phyloP scores from a whole-genome alignment of 2,888 invertebrate species.

The Serrognathus titanus region DNA sequence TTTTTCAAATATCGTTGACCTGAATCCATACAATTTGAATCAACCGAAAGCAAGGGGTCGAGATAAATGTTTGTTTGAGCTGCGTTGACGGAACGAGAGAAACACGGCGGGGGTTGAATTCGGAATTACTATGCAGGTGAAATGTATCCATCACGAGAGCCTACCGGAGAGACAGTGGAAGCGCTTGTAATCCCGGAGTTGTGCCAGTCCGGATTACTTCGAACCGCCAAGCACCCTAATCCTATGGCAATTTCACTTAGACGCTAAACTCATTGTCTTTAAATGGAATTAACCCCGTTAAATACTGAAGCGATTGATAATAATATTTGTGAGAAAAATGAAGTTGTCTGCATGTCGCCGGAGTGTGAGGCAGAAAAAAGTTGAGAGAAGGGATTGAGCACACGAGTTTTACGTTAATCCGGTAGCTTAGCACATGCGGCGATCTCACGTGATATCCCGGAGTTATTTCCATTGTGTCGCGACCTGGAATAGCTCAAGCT shows the following conservation, averaged over 20 bases:
- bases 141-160: constrained; percentile 6
- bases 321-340: no score
- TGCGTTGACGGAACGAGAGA: no score
- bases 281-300: background rate
- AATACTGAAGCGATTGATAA: no score
- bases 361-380: no score
- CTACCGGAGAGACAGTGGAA: constrained; percentile 1
- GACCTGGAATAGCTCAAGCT: constrained; percentile 38
- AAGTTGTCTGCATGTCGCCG: no score
- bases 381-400: no score
- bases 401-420: constrained; percentile 7
- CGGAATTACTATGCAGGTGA: constrained; percentile 1
- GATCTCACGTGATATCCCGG: constrained; percentile 34
- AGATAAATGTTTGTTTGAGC: no score
- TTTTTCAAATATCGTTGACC: no score
- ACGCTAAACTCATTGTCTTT: background rate
- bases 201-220: background rate
- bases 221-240: constrained; percentile 1
- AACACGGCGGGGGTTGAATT: background rate
- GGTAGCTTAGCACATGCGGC: constrained; percentile 33
- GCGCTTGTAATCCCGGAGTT: background rate
- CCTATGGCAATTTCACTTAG: background rate
- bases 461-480: constrained; percentile 41
- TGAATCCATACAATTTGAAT: no score
- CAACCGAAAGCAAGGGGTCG: no score